Evolutionary conservation across 2,888 invertebrate genomes (phyloP).

Genomic region (Apamea monoglypha): DNA sequence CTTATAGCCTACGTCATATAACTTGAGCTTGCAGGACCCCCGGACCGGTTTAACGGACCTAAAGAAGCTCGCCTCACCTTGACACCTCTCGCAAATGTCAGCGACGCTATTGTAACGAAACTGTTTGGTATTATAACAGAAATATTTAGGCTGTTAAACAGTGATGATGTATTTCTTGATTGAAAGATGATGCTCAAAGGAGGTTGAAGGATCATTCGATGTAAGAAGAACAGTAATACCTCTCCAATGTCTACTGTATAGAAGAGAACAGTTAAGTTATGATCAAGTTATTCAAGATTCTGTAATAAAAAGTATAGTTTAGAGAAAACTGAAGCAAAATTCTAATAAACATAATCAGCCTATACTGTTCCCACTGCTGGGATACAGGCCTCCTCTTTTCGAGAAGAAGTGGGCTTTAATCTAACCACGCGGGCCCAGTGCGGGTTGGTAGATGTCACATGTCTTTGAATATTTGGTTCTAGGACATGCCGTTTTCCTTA

Average conservation of each 20-base stretch:
- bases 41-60: slow-evolving; percentile 75
- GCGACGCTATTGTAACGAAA: slow-evolving; percentile 57
- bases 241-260: background rate
- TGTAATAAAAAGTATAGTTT: background rate
- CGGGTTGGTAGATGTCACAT: too few relatives aligned
- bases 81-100: slow-evolving; percentile 76
- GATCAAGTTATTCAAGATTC: background rate
- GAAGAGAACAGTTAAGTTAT: background rate
- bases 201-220: background rate
- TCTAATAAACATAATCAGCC: background rate
- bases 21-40: slow-evolving; percentile 43
- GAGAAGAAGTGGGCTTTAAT: too few relatives aligned
- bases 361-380: too few relatives aligned
- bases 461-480: too few relatives aligned
- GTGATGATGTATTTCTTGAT: background rate
- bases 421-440: too few relatives aligned
- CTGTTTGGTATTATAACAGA: slow-evolving; percentile 14
- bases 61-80: slow-evolving; percentile 76
- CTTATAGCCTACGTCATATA: slow-evolving; percentile 41
- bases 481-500: too few relatives aligned
- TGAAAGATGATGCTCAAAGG: background rate
- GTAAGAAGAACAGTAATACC: background rate
- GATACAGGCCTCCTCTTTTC: too few relatives aligned
- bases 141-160: background rate
- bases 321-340: background rate